Percentiles rank a stretch among this genome's conserved stretches.
These are phyloP conservation scores for Catalaphyllia jardinei DNA, from an alignment of 64 coral and sea anemone genomes.

Conservation along the genomic window DNA sequence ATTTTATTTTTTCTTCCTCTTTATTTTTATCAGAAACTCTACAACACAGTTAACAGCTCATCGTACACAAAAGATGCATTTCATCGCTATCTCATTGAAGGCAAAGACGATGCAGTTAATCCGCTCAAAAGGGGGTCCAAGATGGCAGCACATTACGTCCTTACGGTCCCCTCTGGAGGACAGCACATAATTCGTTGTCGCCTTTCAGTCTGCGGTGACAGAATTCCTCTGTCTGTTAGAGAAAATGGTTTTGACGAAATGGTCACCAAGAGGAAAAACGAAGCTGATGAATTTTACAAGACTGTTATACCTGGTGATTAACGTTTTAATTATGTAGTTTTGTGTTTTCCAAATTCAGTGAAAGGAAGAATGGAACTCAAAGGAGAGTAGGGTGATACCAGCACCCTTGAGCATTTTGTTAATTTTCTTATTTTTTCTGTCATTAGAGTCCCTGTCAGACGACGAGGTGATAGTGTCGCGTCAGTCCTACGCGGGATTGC, in stretches of 20 bases:
- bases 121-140: constrained; percentile 57
- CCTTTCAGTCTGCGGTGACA: constrained; percentile 43
- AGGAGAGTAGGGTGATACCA: too few species aligned
- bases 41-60: constrained; percentile 24
- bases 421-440: too few species aligned
- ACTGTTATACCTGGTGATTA: constrained; percentile 70
- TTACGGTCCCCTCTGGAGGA: constrained; percentile 51
- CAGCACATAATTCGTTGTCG: constrained; percentile 55
- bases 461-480: constrained; percentile 77
- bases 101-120: constrained; percentile 53
- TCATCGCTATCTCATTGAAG: constrained; percentile 78
- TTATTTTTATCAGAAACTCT: constrained; percentile 33
- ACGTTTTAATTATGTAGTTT: not conserved
- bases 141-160: constrained; percentile 69
- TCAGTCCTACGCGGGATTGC: constrained; percentile 89
- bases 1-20: not conserved
- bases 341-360: not conserved
- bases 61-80: constrained; percentile 67
- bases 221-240: not conserved
- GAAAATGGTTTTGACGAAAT: constrained; percentile 46
- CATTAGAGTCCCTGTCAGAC: constrained; percentile 46
- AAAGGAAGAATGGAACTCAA: too few species aligned
- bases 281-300: constrained; percentile 73
- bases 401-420: too few species aligned
- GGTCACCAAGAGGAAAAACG: constrained; percentile 40